A percentile compares a stretch with the other conserved stretches of the same genome.
Evolutionary conservation across 2,797 vertebrate species (phyloP).

Genomic region (Platalea minor): DNA sequence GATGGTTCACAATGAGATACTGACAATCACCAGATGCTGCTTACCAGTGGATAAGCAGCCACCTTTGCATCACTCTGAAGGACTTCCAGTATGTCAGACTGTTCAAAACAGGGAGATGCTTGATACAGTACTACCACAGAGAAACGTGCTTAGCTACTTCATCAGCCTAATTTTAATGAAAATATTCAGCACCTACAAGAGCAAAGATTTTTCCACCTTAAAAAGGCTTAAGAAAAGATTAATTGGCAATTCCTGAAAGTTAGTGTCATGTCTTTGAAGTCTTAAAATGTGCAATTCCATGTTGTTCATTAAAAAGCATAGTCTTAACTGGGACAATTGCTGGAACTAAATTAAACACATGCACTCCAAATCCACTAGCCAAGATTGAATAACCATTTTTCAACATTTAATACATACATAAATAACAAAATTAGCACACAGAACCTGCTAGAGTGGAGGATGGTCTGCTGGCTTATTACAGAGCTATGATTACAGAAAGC

Average conservation of each 20-base stretch:
- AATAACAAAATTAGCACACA: not conserved
- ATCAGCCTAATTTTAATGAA: not conserved
- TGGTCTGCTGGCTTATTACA: not conserved
- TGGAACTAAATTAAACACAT: not conserved
- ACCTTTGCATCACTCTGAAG: not conserved
- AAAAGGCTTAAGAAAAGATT: not conserved
- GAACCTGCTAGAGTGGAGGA: not conserved
- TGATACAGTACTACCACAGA: not conserved
- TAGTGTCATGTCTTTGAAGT: not conserved
- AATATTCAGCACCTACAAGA: not conserved
- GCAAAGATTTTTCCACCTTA: not conserved
- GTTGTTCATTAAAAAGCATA: not conserved
- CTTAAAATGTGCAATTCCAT: not conserved
- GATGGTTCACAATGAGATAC: not conserved
- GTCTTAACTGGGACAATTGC: not conserved
- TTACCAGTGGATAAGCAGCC: not conserved
- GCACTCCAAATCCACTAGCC: not conserved
- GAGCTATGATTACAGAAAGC: not conserved
- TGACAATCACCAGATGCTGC: accelerated
- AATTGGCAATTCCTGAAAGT: not conserved
- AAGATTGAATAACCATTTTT: not conserved
- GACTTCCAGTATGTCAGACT: not conserved
- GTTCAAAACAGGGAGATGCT: not conserved
- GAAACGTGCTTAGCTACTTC: not conserved
- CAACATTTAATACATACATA: not conserved